Evolutionary conservation across 2,888 invertebrate species (phyloP).

Genomic region (Drosophila tanythrix): DNA sequence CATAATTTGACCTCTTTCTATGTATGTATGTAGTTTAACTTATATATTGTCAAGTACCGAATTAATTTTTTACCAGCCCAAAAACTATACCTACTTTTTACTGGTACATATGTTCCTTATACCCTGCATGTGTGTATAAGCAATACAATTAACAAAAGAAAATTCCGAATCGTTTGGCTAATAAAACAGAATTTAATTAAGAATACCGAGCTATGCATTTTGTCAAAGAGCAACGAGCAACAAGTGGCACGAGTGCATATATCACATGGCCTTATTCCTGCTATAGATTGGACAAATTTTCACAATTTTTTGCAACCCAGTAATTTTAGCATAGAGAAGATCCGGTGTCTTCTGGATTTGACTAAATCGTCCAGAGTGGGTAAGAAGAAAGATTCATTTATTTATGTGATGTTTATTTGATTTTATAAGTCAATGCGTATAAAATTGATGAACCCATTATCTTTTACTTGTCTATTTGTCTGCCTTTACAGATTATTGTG

Average conservation of each 20-base stretch:
- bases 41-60: background rate
- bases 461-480: background rate
- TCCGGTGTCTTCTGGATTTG: background rate
- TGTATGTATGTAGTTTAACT: background rate
- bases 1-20: background rate
- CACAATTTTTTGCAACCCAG: background rate
- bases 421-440: background rate
- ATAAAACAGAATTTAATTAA: background rate
- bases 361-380: background rate
- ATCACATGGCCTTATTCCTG: background rate
- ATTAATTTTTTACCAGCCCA: background rate
- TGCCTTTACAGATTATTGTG: background rate
- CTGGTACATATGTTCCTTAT: too few species aligned
- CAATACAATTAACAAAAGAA: background rate
- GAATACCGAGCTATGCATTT: too few species aligned
- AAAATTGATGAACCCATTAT: conserved; percentile 1
- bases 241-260: background rate
- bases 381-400: too few species aligned
- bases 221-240: background rate
- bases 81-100: background rate
- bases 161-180: background rate
- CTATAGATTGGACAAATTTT: background rate
- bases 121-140: background rate
- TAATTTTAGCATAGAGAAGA: background rate
- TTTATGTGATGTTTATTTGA: background rate